Conservation (phyloP, 2,888 invertebrate species). For the Marasmarcha lunaedactyla region DNA sequence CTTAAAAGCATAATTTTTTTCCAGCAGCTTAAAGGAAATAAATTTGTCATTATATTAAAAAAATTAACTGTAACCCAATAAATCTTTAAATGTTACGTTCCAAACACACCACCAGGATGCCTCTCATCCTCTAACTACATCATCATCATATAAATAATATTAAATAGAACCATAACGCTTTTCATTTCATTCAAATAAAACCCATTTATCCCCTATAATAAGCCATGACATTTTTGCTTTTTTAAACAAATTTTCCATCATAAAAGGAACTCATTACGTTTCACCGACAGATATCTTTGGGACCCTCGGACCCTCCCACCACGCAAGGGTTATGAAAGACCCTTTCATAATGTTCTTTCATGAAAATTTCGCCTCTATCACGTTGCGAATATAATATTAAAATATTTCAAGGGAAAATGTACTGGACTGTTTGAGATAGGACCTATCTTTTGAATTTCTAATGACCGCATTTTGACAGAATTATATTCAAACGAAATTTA, state of each 20-base stretch:
- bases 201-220: background rate
- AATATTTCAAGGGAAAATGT: background rate
- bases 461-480: too few relatives aligned
- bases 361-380: conserved; percentile 26
- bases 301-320: conserved; percentile 35
- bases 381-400: background rate
- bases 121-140: too few relatives aligned
- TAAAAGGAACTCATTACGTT: conserved; percentile 13
- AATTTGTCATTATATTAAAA: too few relatives aligned
- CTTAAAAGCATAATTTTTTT: too few relatives aligned
- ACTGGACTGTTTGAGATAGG: background rate
- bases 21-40: too few relatives aligned
- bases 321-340: conserved; percentile 41
- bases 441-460: background rate
- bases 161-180: background rate
- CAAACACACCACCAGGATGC: too few relatives aligned
- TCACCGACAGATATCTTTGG: conserved; percentile 8
- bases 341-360: conserved; percentile 65
- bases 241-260: background rate
- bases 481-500: too few relatives aligned
- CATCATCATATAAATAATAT: too few relatives aligned
- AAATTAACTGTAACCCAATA: too few relatives aligned
- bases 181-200: background rate
- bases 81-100: too few relatives aligned
- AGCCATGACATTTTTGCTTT: background rate